phyloP scores from a whole-genome alignment of 2,113 vertebrate species.

The Corydoras maculifer region DNA sequence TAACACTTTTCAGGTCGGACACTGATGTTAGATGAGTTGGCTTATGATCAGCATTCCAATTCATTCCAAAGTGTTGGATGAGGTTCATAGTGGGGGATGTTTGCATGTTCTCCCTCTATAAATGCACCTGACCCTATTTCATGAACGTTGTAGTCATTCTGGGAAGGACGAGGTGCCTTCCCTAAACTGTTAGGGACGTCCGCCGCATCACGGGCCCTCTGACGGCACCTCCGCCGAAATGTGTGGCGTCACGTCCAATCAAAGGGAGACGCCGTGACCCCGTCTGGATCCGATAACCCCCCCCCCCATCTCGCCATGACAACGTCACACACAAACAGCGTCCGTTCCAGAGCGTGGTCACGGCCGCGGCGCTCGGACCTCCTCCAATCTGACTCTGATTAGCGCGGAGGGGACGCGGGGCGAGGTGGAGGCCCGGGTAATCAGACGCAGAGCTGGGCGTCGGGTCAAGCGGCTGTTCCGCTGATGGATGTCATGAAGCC shows the following conservation, averaged over 20 bases:
- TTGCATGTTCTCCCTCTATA: too few species aligned
- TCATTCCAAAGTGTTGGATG: too few species aligned
- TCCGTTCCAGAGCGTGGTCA: not conserved
- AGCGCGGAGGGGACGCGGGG: not conserved
- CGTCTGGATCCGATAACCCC: constrained; percentile 16
- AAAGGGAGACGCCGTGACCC: constrained; percentile 7
- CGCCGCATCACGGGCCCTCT: not conserved
- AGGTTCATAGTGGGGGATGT: too few species aligned
- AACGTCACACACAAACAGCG: constrained; percentile 35
- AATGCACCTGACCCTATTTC: too few species aligned
- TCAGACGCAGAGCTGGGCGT: constrained; percentile 5
- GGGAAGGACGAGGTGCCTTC: too few species aligned
- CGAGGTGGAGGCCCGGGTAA: constrained; percentile 1
- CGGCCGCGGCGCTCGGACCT: not conserved
- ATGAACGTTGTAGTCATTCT: too few species aligned
- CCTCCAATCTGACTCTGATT: constrained; percentile 30
- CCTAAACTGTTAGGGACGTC: too few species aligned
- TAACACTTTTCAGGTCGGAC: too few species aligned
- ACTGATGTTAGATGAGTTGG: too few species aligned
- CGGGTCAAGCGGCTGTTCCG: not conserved
- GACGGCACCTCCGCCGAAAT: not conserved
- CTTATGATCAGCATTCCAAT: too few species aligned
- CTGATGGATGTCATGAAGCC: not conserved
- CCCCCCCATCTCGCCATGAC: constrained; percentile 14
- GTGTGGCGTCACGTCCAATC: constrained; percentile 20